Base-by-base conservation (phyloP, 2,888 invertebrate genomes). In the Campoletis raptor region DNA sequence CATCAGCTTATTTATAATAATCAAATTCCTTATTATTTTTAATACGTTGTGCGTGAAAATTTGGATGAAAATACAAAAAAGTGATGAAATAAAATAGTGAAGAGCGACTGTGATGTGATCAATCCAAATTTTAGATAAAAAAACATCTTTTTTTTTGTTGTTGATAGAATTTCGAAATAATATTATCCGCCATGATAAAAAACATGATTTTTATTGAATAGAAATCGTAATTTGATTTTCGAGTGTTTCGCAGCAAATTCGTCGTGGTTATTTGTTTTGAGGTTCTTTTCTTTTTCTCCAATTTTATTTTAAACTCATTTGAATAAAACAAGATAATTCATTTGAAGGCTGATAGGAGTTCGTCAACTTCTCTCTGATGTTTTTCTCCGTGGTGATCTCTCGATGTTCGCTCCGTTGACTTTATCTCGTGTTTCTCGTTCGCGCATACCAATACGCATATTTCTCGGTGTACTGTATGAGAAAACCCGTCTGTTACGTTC, bases 401-500 rank as follows among this genome's bases (percentile, higher is more conserved):
- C 21, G 21, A 66, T 76, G 57, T 67, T 76, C 76, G 82, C 82
- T 82, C 36, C 69, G 82, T 82, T 76, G 69, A 82, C 61, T 82
- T 76, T 82, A 82, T 76, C 76, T 3, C 82, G 76, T 77, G 82
- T 82, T 76, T 45, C 42, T 76, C 74, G 81, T 76, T 82, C 21
- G 74, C 74, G 67, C 52, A 76, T 82, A 82, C 57, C 74, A 67
- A 66, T 82, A 74, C 57, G 48, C 24, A 37, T 66, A 78, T 86
- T 86, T 82, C 74, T 79, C 80, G 89, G 86, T 89, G 81, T 85
- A 83, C 66, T 87, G 89, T 91, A 90, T 92, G 92, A 91, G 92
- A 93, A 92, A 89, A 89, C 88, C 90, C 90, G 92, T 92, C 92
- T 93, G 93, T 92, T 92, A 91, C 92, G 90, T 90, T 88, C 89